These are phyloP conservation scores for Drosophila macrothrix DNA, from an alignment of 2,888 invertebrate species.

Conservation along the genomic window DNA sequence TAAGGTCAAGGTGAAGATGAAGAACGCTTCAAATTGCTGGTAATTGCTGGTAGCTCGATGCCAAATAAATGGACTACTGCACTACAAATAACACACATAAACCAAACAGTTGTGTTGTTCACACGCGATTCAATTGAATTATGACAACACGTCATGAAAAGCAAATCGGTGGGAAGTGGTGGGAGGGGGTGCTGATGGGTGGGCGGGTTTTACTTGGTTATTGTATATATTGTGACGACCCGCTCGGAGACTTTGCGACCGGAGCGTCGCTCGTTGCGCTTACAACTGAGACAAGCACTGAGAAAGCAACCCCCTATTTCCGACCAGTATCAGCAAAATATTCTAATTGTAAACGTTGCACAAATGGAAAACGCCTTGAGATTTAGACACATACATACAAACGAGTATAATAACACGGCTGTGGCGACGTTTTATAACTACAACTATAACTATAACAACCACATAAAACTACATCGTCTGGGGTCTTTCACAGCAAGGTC, in stretches of 20 bases:
- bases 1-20: conserved; percentile 39
- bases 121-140: conserved; percentile 63
- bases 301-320: conserved; percentile 3
- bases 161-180: not conserved
- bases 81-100: conserved; percentile 6
- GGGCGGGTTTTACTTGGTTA: not conserved
- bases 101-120: conserved; percentile 31
- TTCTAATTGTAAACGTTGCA: conserved; percentile 47
- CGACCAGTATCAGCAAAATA: conserved; percentile 17
- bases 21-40: not conserved
- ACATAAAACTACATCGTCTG: not conserved
- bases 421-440: not conserved
- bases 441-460: conserved; percentile 10
- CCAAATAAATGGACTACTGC: conserved; percentile 20
- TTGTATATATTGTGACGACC: not conserved
- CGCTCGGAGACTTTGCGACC: conserved; percentile 39
- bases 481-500: conserved; percentile 26
- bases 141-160: not conserved
- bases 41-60: conserved; percentile 13
- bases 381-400: not conserved
- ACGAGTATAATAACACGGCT: not conserved
- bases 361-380: conserved; percentile 51
- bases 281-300: conserved; percentile 51
- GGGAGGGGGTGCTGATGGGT: no score
- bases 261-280: conserved; percentile 47